Base-by-base conservation (phyloP, 2,888 invertebrate species). In the Hirtodrosophila trivittata region DNA sequence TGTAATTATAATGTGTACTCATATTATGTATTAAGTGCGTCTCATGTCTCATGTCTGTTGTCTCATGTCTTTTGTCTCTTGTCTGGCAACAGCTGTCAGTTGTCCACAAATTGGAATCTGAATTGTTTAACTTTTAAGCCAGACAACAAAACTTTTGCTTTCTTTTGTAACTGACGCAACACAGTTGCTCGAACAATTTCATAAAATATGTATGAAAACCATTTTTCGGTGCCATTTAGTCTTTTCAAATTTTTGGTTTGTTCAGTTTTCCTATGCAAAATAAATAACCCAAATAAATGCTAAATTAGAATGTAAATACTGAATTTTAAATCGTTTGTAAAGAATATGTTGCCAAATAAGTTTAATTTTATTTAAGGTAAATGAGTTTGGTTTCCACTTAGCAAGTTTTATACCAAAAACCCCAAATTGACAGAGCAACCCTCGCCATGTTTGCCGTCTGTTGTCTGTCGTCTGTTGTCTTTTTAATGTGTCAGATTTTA, bases 401-500 rank as follows among this genome's bases (percentile, higher is more conserved):
- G n/a, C n/a, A 30, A 30, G 7, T 30, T 28, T 28, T 9, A 28
- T 28, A 9, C 5, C 9, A n/a, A 7, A 25, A n/a, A 28, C 9
- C 28, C 10, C 39, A 41, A 60, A 68, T n/a, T 66, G 47, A 37
- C 41, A 45, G 9, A 12, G 52, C 58, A 49, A 38, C 62, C 71
- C 75, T 81, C 68, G 63, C 54, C 38, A 5, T 30, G 33, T 21
- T 42, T 18, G 18, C 13, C 41, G 50, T 26, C 59, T 38, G 30
- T 46, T 37, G 52, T 49, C 26, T 46, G 50, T 32, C 57, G 42
- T 37, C 51, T 37, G 52, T 49, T 60, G 65, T 57, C 51, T 66
- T 72, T 72, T 83, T 75, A 83, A 80, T 75, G 81, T 83, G 80
- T 66, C 72, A 80, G 69, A 83, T 72, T 83, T 81, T 81, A 83